These are phyloP conservation scores for Microcebus lehilahytsara DNA, from an alignment of 2,113 vertebrate species.

Conservation along the genomic window DNA sequence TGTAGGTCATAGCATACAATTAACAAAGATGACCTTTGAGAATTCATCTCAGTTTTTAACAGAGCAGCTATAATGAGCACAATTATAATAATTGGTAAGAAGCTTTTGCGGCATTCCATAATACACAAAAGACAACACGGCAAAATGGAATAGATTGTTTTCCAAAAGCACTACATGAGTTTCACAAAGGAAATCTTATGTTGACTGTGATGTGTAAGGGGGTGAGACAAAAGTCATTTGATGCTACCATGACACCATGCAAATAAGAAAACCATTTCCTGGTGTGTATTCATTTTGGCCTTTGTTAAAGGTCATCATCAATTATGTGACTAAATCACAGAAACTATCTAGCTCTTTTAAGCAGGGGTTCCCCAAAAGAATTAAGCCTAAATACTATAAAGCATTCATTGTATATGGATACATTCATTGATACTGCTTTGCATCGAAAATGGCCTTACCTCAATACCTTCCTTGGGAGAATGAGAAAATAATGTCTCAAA, in stretches of 20 bases:
- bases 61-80: constrained; percentile 64
- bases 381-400: background rate
- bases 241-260: background rate
- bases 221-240: background rate
- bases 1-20: constrained; percentile 67
- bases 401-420: background rate
- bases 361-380: constrained; percentile 25
- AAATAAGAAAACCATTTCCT: constrained; percentile 35
- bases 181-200: constrained; percentile 58
- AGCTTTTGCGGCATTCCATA: constrained; percentile 55
- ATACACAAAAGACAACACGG: constrained; percentile 57
- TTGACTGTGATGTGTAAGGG: background rate
- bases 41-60: constrained; percentile 65
- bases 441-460: background rate
- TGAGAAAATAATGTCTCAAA: background rate
- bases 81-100: constrained; percentile 73
- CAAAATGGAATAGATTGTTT: constrained; percentile 60
- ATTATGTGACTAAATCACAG: background rate
- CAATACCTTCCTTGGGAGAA: background rate
- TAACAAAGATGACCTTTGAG: constrained; percentile 70
- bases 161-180: background rate
- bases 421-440: background rate
- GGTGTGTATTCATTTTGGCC: background rate
- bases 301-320: constrained; percentile 36
- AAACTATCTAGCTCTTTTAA: background rate